phyloP scores from a whole-genome alignment of 2,113 vertebrate species.

The Pseudopodoces humilis region DNA sequence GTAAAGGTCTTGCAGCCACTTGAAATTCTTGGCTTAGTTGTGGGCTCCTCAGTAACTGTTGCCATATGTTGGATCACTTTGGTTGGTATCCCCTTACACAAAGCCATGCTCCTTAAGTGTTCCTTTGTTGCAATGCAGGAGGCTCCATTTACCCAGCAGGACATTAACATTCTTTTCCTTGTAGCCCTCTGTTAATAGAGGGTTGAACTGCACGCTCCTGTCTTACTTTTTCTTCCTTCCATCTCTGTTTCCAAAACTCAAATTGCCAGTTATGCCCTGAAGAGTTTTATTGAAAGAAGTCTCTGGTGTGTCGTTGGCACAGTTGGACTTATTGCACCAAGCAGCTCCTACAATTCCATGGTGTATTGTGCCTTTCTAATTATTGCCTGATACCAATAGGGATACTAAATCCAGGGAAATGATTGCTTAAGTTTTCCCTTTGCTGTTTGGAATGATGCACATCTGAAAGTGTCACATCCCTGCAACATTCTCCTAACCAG shows the following conservation, averaged over 20 bases:
- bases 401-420: not conserved
- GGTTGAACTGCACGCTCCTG: accelerated
- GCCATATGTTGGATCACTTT: conserved; percentile 15
- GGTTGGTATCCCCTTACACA: conserved; percentile 15
- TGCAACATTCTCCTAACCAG: not conserved
- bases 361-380: not conserved
- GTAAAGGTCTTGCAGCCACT: conserved; percentile 1
- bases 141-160: not conserved
- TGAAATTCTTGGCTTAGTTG: conserved; percentile 40
- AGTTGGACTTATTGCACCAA: not conserved
- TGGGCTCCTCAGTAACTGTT: not conserved
- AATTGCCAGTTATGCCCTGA: not conserved
- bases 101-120: not conserved
- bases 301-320: not conserved
- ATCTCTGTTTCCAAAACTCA: not conserved
- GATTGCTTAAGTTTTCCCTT: not conserved
- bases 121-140: conserved; percentile 7
- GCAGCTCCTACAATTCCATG: not conserved
- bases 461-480: not conserved
- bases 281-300: not conserved
- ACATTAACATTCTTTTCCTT: not conserved
- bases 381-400: not conserved
- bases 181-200: not conserved
- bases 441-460: not conserved
- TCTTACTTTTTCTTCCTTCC: not conserved